Base-by-base conservation (phyloP, 2,113 vertebrate genomes). In the Brachypodius melanocephalos region DNA sequence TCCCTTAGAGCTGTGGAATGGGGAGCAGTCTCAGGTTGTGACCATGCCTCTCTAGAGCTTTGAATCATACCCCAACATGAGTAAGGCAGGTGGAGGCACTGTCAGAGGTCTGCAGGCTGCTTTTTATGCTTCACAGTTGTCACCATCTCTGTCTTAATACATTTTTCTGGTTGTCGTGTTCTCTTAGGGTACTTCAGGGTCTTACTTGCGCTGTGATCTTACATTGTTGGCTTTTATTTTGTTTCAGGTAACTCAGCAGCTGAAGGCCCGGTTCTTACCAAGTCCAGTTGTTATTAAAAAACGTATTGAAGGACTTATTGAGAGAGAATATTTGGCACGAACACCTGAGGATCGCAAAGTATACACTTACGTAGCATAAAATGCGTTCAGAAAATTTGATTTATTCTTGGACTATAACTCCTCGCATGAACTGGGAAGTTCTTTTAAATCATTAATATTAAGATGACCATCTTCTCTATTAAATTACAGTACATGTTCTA, bases 291-390 rank as follows among this genome's bases (percentile, higher is more conserved):
- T 99, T 95, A 99, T 99, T 98, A 99, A 99, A 98, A 99, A 99
- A 95, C 99, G 99, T 96, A 99, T 99, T 97, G 99, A 99, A 98
- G 99, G 99, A 99, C 99, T 99, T 98, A 99, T 99, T 99, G 99
- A 99, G 98, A 98, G 99, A 98, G 99, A 99, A 97, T 99, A 99
- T 98, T 98, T 99, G 98, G 99, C 99, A 96, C 98, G 99, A 98
- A 99, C 99, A 93, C 99, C 99, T 92, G 99, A 99, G 96, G 99
- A 99, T 98, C 99, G 99, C 97, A 99, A 99, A 99, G 98, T 99
- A 91, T 99, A 99, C 98, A 99, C 99, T 97, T 99, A 99, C 79
- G 99, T 99, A 97, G 99, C 99, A 98, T 99, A 99, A 98, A 98
- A 98, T 97, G 97, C 96, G 59, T 95, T 97, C 97, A 91, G 95